A percentile compares a stretch with the other conserved stretches of the same genome.
These are phyloP conservation scores for Bombus waltoni DNA, from an alignment of 1,140 invertebrate species.

Conservation along the genomic window DNA sequence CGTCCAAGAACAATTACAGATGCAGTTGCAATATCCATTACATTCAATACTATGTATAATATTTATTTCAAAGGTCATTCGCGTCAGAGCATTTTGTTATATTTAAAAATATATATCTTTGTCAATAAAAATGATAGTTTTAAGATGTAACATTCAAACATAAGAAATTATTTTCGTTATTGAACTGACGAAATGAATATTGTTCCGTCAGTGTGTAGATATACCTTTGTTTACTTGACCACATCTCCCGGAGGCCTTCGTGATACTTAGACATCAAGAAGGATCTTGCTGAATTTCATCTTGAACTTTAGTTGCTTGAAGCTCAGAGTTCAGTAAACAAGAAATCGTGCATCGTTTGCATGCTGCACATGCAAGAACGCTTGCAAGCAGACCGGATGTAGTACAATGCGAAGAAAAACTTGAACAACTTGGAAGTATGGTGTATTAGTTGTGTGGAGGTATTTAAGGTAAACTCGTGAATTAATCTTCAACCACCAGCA, in stretches of 20 bases:
- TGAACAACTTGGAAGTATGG: not conserved
- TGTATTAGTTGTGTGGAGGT: not conserved
- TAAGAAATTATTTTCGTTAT: not conserved
- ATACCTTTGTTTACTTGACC: slow-evolving; percentile 1
- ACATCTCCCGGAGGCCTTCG: not conserved
- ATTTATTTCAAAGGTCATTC: not conserved
- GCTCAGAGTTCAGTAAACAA: not conserved
- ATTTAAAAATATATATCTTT: not conserved
- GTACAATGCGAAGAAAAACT: not conserved
- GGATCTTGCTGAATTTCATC: not conserved
- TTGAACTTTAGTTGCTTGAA: not conserved
- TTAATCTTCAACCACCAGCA: not conserved
- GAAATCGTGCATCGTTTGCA: not conserved
- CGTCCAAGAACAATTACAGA: too few species aligned
- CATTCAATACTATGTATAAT: not conserved
- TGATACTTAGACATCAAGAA: not conserved
- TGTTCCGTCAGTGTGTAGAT: not conserved
- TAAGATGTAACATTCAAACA: not conserved
- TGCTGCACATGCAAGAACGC: not conserved
- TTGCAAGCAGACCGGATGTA: not conserved
- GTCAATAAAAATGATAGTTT: not conserved
- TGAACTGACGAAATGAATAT: not conserved
- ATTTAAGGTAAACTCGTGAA: not conserved
- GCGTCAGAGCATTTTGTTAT: not conserved
- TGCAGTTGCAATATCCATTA: not conserved